Percentiles rank a stretch among this genome's conserved stretches.
These are phyloP conservation scores for Sander vitreus DNA, from an alignment of 2,113 vertebrate genomes.

Conservation along the genomic window DNA sequence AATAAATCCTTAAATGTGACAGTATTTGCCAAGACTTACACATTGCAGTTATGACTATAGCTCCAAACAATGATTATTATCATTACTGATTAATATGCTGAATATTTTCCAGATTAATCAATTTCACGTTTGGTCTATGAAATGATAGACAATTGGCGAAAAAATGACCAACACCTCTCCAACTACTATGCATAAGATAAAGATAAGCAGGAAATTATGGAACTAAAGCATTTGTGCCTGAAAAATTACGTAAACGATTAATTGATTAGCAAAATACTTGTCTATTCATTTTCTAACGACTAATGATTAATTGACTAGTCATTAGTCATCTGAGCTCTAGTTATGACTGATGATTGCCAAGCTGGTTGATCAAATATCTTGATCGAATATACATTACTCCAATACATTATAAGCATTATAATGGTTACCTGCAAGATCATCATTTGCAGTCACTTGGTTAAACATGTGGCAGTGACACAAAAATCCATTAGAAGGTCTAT, in stretches of 20 bases:
- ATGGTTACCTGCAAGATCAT: not conserved
- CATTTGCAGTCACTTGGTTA: not conserved
- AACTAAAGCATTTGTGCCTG: not conserved
- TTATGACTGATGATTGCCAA: not conserved
- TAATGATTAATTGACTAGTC: not conserved
- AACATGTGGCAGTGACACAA: not conserved
- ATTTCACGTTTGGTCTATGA: no score
- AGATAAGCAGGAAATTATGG: not conserved
- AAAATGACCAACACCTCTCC: not conserved
- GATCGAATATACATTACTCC: not conserved
- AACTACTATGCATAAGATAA: not conserved
- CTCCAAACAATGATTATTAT: not conserved
- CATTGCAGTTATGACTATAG: not conserved
- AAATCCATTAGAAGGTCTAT: not conserved
- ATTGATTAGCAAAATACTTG: not conserved
- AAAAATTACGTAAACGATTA: not conserved
- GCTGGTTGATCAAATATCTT: not conserved
- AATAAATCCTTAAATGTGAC: slow-evolving; percentile 16
- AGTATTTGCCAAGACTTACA: slow-evolving; percentile 20
- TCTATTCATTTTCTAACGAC: not conserved
- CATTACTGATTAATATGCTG: not conserved
- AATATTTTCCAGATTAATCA: not conserved
- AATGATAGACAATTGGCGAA: not conserved
- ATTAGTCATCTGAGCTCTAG: not conserved
- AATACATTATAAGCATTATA: no score